phyloP scores from a whole-genome alignment of 2,797 vertebrate genomes.

The Enteromius unitaeniatus region DNA sequence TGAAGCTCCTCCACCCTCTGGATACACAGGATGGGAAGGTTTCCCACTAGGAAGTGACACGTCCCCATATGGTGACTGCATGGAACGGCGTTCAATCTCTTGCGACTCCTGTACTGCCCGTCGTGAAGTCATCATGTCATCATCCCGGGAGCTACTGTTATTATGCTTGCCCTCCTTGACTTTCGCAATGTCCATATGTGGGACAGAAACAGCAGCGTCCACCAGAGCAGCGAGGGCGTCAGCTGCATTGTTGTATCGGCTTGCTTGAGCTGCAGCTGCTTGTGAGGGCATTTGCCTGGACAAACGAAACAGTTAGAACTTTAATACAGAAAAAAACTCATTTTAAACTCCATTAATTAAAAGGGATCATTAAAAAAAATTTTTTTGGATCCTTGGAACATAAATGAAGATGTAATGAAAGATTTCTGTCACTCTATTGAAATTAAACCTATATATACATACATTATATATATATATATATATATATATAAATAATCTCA shows the following conservation, averaged over 20 bases:
- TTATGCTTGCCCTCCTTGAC: constrained; percentile 91
- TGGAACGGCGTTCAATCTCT: constrained; percentile 87
- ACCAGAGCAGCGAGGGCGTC: constrained; percentile 95
- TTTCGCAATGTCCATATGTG: constrained; percentile 94
- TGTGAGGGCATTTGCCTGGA: constrained; percentile 84
- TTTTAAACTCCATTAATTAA: neutral
- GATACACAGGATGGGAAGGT: constrained; percentile 82
- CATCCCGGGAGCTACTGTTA: constrained; percentile 76
- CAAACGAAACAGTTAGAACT: constrained; percentile 7
- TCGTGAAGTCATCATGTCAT: constrained; percentile 83
- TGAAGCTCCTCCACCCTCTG: constrained; percentile 78
- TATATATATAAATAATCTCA: no score
- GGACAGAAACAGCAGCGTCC: constrained; percentile 91
- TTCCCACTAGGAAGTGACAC: constrained; percentile 87
- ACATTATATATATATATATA: no score
- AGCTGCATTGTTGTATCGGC: constrained; percentile 92
- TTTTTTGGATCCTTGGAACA: no score
- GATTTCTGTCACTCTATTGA: no score
- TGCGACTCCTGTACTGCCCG: constrained; percentile 81
- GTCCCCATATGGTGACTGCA: constrained; percentile 86
- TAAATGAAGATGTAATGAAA: no score
- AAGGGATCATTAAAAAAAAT: no score
- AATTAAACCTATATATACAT: no score
- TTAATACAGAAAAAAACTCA: neutral
- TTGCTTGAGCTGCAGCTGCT: constrained; percentile 79